Evolutionary conservation across 2,113 vertebrate species (phyloP).

Genomic region (Sitta europaea): DNA sequence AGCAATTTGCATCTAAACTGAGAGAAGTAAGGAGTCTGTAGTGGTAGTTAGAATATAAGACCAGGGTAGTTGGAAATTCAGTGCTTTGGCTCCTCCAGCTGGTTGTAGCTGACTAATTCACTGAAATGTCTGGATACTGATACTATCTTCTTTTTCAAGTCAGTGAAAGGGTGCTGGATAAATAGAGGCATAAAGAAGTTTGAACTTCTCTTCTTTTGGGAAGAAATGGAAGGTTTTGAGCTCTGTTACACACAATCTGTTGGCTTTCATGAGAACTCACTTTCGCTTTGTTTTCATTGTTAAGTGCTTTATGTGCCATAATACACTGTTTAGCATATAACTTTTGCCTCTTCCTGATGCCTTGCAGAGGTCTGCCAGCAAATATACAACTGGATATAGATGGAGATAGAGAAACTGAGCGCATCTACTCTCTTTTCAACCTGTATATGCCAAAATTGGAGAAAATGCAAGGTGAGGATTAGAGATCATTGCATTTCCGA

Average conservation of each 20-base stretch:
- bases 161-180: not conserved
- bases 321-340: not conserved
- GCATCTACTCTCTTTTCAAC: slow-evolving; percentile 94
- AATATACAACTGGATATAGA: slow-evolving; percentile 98
- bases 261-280: not conserved
- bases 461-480: slow-evolving; percentile 92
- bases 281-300: not conserved
- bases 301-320: not conserved
- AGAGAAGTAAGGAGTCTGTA: not conserved
- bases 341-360: not conserved
- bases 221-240: not conserved
- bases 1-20: not conserved
- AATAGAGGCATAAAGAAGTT: not conserved
- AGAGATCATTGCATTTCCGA: not conserved
- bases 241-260: not conserved
- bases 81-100: slow-evolving; percentile 56
- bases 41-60: not conserved
- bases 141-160: not conserved
- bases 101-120: slow-evolving; percentile 1
- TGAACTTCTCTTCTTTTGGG: not conserved
- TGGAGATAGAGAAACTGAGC: slow-evolving; percentile 93
- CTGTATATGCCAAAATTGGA: slow-evolving; percentile 90
- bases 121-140: not conserved
- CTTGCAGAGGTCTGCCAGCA: slow-evolving; percentile 87
- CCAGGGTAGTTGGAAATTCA: not conserved